A percentile compares a stretch with the other conserved stretches of the same genome.
phyloP scores from a whole-genome alignment of 2,113 vertebrate species.

The Catharus fuscescens region DNA sequence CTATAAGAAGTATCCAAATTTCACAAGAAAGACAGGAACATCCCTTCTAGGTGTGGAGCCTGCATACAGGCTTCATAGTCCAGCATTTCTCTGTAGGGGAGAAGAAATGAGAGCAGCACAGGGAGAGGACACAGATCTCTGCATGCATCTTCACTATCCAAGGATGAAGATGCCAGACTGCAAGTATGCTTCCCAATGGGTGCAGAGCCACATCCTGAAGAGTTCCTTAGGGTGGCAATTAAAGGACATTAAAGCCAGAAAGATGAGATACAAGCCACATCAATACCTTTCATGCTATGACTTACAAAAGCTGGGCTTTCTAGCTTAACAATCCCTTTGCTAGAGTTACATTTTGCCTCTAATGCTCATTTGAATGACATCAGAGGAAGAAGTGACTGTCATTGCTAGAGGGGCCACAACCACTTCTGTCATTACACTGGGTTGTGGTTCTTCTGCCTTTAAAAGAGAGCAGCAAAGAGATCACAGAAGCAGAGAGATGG shows the following conservation, averaged over 20 bases:
- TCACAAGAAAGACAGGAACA: not conserved
- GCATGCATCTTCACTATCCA: not conserved
- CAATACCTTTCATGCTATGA: not conserved
- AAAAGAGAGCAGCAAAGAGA: not conserved
- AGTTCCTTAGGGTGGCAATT: not conserved
- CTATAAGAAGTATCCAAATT: slow-evolving; percentile 16
- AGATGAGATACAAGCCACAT: not conserved
- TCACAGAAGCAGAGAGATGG: not conserved
- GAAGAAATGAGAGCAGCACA: not conserved
- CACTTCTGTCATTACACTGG: not conserved
- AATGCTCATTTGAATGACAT: not conserved
- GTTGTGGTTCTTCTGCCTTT: not conserved
- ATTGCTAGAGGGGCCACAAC: not conserved
- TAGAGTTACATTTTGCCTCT: not conserved
- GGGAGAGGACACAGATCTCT: not conserved
- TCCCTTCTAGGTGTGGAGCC: not conserved
- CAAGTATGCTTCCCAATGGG: not conserved
- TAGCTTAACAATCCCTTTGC: not conserved
- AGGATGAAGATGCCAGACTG: not conserved
- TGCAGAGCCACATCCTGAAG: not conserved
- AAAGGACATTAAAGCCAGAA: not conserved
- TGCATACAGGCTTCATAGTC: not conserved
- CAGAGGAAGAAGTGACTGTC: not conserved
- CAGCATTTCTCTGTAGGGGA: not conserved
- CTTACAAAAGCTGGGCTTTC: not conserved